phyloP scores from a whole-genome alignment of 2,888 invertebrate genomes.

The Ellobium chinense region DNA sequence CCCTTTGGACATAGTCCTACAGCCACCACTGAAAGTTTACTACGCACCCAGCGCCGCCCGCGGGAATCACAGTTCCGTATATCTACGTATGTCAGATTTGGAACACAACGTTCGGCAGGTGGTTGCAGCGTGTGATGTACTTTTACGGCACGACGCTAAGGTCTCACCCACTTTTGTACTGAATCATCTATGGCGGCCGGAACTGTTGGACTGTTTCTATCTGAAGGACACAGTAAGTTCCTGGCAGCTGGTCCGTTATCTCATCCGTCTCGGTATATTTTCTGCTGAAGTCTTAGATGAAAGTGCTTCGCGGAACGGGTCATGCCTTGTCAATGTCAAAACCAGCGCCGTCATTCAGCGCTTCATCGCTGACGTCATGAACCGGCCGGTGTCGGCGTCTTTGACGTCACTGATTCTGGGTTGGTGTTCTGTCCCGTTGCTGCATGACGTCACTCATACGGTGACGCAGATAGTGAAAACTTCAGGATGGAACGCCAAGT shows the following conservation, averaged over 20 bases:
- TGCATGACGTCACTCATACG: background rate
- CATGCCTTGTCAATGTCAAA: background rate
- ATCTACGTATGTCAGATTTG: slow-evolving; percentile 11
- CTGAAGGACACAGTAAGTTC: background rate
- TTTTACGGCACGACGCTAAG: slow-evolving; percentile 6
- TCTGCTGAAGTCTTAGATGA: background rate
- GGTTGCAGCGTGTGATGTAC: background rate
- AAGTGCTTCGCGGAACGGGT: no score
- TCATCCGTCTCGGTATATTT: slow-evolving; percentile 1
- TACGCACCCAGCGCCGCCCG: slow-evolving; percentile 27
- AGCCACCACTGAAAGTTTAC: slow-evolving; percentile 31
- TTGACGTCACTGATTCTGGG: background rate
- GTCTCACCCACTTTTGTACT: slow-evolving; percentile 19
- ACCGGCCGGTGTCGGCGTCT: background rate
- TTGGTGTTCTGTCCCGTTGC: slow-evolving; percentile 5
- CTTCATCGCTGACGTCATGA: slow-evolving; percentile 33
- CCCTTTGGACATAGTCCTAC: slow-evolving; percentile 31
- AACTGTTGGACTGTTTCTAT: slow-evolving; percentile 33
- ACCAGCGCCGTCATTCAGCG: background rate
- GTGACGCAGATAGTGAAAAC: background rate
- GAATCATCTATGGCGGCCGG: slow-evolving; percentile 20
- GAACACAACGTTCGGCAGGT: background rate
- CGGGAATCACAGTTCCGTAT: background rate
- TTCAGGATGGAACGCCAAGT: background rate
- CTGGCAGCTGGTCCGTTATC: background rate